Base-by-base conservation (phyloP, 2,888 invertebrate species). In the Oscheius sp. region DNA sequence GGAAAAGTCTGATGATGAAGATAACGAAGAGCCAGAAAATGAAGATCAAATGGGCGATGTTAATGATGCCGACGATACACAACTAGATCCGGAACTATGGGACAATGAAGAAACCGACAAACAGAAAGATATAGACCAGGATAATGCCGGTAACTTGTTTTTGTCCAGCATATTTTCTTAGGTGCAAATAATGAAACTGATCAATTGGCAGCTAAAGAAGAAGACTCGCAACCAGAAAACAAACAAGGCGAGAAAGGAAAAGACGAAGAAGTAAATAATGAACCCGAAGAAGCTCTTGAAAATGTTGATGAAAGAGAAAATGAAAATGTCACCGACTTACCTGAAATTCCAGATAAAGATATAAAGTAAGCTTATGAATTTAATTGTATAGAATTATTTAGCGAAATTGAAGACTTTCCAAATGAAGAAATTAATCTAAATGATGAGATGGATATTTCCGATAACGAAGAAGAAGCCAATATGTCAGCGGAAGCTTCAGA, bases 41-140 rank as follows among this genome's bases (percentile, higher is more conserved):
- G 77, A 76, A 46, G 82, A 82, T 71, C 76, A 81, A 58, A 73
- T 77, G 57, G 79, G 61, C 20, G 78, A 80, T 8, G 78, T 89
- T 0, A 89, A 90, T 0, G 89, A 90, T 17, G 90, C 92, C 15
- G 91, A 92, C 31, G 90, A 92, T 73, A 92, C 93, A 23, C 93
- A 96, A 79, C 89, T 92, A 2, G 95, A 96, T 77, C 95, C 96
- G 87, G 92, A 96, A 90, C 95, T 97, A 94, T 97, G 96, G 25
- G 94, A 97, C 69, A 93, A 93, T 0, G 91, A 92, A 17, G 81
- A 86, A 31, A 67, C 75, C 20, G 69, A 75, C n/a, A 66, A 71
- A 27, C 45, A 39, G 73, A 48, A 84, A 84, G 92, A 93, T 75
- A 92, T 92, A 91, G 93, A 79, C 37, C 75, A 79, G 65, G 73